Conservation (phyloP, 23 tunicate genomes). For the Trididemnum miniatum region DNA sequence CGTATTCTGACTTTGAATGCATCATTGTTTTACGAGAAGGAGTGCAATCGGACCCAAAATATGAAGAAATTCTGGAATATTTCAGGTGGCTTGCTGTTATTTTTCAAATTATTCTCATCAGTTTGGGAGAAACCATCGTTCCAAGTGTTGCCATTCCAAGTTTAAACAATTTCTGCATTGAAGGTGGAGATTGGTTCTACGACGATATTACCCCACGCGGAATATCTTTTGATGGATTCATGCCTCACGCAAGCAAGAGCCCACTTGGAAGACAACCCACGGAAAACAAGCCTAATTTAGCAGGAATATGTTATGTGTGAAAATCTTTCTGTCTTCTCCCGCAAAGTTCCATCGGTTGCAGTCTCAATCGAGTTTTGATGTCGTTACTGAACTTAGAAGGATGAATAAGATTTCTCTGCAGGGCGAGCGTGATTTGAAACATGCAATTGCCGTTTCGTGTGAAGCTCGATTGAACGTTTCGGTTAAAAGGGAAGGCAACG, state of each 20-base stretch:
- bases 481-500: too few species aligned
- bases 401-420: not conserved
- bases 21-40: constrained; percentile 2
- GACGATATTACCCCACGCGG: not conserved
- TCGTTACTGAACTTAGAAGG: not conserved
- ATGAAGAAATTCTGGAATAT: not conserved
- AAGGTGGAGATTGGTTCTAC: constrained; percentile 9
- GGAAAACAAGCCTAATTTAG: not conserved
- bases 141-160: constrained; percentile 16
- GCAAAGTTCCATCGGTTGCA: not conserved
- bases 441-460: not conserved
- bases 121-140: constrained; percentile 7
- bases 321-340: not conserved
- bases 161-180: not conserved
- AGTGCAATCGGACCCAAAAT: not conserved
- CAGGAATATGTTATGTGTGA: too few species aligned
- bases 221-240: constrained; percentile 5
- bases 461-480: not conserved
- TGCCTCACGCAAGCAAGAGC: constrained; percentile 7
- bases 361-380: not conserved
- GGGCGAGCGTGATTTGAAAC: not conserved
- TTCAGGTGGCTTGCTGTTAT: constrained; percentile 7
- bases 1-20: constrained; percentile 14
- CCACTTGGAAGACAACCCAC: constrained; percentile 8
- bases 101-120: constrained; percentile 8